Base-by-base conservation (phyloP, 1,140 invertebrate species). In the Drosophila ananassae region DNA sequence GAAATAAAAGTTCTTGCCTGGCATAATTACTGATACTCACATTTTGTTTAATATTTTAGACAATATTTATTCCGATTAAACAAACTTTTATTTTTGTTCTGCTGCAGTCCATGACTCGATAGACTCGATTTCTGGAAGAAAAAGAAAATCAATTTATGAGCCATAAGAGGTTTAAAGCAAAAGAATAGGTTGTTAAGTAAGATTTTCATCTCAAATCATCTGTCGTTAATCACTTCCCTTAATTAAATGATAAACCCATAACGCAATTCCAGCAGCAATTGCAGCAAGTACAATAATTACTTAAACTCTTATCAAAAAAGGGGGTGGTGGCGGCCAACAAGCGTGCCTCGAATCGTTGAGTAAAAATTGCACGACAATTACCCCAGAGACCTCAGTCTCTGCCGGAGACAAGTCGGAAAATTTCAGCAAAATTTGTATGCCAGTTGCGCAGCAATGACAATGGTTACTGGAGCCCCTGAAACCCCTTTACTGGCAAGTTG, bases 321-420 rank as follows among this genome's bases (percentile, higher is more conserved):
- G 22, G 24, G 28, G 12, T 34, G 22, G 21, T 4, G 10, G 4
- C 2, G 21, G 10, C 6, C 7, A 28, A n/a, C 46, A 56, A 58
- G 57, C 69, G 72, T 74, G 72, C 71, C 69, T 74, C 41, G 72
- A 67, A 63, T 73, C 47, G 68, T 13, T 10, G 32, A 72, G 50
- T 54, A n/a, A 50, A 74, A 75, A 75, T 75, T 75, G 72, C 61
- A 53, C 54, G 54, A 55, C 72, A 75, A 75, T 75, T 75, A 76
- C 72, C 72, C 72, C 50, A 75, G 72, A 74, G 73, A 75, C 72
- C 41, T 17, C 17, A 17, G 17, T 17, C 17, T 17, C 17, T 17
- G 17, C 1, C 51, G 60, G 30, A 75, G 50, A 37, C 28, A 63
- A 51, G 48, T 32, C 52, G 55, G 56, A 69, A 59, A 76, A 76